Percentiles rank a stretch among this genome's conserved stretches.
phyloP scores from a whole-genome alignment of 2,888 invertebrate genomes.

The Netelia inedita region DNA sequence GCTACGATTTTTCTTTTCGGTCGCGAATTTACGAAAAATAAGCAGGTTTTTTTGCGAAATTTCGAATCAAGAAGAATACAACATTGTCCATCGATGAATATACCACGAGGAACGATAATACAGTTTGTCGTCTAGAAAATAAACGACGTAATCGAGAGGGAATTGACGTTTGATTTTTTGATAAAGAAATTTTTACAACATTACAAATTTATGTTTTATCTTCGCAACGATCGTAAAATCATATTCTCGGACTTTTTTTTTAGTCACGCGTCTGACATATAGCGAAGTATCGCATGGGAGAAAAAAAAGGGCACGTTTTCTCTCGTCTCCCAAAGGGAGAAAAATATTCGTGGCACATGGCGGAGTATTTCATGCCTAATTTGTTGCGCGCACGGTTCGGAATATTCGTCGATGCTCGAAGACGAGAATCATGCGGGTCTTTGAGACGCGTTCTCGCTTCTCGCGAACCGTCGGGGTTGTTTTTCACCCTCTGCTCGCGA shows the following conservation, averaged over 20 bases:
- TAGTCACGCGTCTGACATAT: background rate
- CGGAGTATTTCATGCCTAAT: conserved; percentile 83
- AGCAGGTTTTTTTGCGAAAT: background rate
- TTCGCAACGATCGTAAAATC: background rate
- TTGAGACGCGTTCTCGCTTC: conserved; percentile 55
- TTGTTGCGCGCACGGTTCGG: conserved; percentile 79
- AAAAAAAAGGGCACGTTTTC: conserved; percentile 16
- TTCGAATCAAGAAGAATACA: too few relatives aligned
- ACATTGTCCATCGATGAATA: too few relatives aligned
- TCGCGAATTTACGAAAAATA: background rate
- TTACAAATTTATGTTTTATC: background rate
- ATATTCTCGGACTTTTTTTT: background rate
- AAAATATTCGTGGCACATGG: conserved; percentile 81
- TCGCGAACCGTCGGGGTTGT: conserved; percentile 20
- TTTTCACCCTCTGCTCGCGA: conserved; percentile 20
- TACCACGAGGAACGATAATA: too few relatives aligned
- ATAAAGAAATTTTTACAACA: background rate
- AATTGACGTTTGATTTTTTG: background rate
- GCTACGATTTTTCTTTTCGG: conserved; percentile 21
- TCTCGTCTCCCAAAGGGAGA: conserved; percentile 58
- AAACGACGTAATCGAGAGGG: too few relatives aligned
- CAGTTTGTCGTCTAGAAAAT: too few relatives aligned
- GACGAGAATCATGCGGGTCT: conserved; percentile 66
- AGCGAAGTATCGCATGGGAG: background rate
- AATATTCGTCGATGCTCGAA: conserved; percentile 76